Percentiles rank a stretch among this genome's conserved stretches.
Conservation (phyloP, 2,797 vertebrate species). For the Smutsia temminckii region DNA sequence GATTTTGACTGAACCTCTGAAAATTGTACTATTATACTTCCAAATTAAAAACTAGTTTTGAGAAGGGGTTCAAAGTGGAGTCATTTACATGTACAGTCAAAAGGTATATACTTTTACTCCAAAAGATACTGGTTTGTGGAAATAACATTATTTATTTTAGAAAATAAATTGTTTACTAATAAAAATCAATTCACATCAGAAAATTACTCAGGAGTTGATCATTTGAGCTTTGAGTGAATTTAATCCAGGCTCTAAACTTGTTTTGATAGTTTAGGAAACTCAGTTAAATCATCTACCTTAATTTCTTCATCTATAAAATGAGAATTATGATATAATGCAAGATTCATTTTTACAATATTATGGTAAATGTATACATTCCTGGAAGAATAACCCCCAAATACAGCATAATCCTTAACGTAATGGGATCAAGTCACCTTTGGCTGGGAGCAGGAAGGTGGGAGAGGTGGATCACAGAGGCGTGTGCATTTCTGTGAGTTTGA, state of each 20-base stretch:
- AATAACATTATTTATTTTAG: not conserved
- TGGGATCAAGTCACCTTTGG: not conserved
- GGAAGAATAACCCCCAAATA: not conserved
- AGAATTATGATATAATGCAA: not conserved
- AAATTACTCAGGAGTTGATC: not conserved
- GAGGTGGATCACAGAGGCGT: fast-evolving
- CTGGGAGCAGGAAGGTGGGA: not conserved
- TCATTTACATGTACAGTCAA: not conserved
- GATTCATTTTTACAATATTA: not conserved
- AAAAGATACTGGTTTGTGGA: not conserved
- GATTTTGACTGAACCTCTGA: not conserved
- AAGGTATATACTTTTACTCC: not conserved
- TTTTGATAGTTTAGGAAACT: not conserved
- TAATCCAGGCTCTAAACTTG: not conserved
- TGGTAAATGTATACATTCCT: not conserved
- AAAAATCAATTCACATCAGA: not conserved
- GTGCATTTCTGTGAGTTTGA: not conserved
- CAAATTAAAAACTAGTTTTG: not conserved
- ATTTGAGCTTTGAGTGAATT: not conserved
- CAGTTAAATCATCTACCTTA: not conserved
- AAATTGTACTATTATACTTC: not conserved
- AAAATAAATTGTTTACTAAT: not conserved
- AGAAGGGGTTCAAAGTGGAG: not conserved
- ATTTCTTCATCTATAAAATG: not conserved
- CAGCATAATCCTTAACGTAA: not conserved